Evolutionary conservation across 2,113 vertebrate species (phyloP).

Genomic region (Camelus bactrianus): DNA sequence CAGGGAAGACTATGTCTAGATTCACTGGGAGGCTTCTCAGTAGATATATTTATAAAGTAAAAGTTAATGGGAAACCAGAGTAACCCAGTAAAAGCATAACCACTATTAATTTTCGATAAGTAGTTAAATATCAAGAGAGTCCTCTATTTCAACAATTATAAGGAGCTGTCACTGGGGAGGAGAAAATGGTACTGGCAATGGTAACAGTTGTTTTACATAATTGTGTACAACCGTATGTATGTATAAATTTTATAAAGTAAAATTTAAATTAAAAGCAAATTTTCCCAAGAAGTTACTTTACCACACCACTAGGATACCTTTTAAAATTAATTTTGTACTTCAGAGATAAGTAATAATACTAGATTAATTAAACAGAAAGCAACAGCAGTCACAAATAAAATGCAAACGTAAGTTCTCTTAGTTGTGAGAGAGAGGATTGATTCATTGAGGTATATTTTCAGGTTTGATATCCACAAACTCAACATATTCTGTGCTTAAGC

Average conservation of each 20-base stretch:
- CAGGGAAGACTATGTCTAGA: not conserved
- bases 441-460: conserved; percentile 29
- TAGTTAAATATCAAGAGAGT: not conserved
- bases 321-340: conserved; percentile 9
- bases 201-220: not conserved
- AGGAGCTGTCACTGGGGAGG: not conserved
- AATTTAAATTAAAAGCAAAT: not conserved
- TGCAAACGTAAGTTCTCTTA: not conserved
- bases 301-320: not conserved
- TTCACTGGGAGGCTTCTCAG: not conserved
- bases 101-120: not conserved
- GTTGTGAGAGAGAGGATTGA: not conserved
- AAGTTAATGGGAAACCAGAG: conserved; percentile 3
- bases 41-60: not conserved
- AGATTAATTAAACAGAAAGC: not conserved
- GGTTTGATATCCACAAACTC: not conserved
- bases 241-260: not conserved
- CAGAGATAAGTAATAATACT: not conserved
- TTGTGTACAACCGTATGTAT: not conserved
- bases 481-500: not conserved
- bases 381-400: not conserved
- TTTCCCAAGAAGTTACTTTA: not conserved
- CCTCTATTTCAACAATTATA: not conserved
- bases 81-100: not conserved
- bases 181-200: not conserved